phyloP scores from a whole-genome alignment of 2,797 vertebrate species.

The Falco peregrinus region DNA sequence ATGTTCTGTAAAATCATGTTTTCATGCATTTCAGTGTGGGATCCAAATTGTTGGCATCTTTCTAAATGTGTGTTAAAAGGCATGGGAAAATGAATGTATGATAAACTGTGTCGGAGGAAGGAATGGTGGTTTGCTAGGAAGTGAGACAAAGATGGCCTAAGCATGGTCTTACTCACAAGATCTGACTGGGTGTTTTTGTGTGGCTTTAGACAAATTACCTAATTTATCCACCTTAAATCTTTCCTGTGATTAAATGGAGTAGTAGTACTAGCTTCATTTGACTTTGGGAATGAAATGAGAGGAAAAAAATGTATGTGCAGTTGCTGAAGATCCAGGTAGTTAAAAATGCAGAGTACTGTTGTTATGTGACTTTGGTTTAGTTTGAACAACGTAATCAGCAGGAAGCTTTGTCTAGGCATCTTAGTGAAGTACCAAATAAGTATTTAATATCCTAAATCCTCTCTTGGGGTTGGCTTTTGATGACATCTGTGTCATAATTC shows the following conservation, averaged over 20 bases:
- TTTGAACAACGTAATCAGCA: background rate
- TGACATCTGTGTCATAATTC: background rate
- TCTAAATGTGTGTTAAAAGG: background rate
- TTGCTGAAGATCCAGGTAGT: background rate
- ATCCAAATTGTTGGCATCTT: background rate
- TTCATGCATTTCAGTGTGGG: background rate
- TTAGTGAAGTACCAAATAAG: background rate
- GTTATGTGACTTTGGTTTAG: background rate
- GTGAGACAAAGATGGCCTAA: background rate
- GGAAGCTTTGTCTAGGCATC: background rate
- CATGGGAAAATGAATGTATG: background rate
- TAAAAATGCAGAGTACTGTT: background rate
- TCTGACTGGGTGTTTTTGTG: fast-evolving
- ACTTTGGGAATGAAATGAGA: background rate
- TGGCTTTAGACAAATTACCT: background rate
- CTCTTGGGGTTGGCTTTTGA: background rate
- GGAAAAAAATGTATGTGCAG: background rate
- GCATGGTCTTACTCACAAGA: background rate
- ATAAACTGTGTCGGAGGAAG: background rate
- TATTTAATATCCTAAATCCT: background rate
- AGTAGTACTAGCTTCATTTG: background rate
- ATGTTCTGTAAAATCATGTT: background rate
- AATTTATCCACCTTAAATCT: background rate
- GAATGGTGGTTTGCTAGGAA: background rate
- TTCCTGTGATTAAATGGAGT: background rate